Conservation (phyloP, 1,140 invertebrate genomes). For the Hylaeus anthracinus region DNA sequence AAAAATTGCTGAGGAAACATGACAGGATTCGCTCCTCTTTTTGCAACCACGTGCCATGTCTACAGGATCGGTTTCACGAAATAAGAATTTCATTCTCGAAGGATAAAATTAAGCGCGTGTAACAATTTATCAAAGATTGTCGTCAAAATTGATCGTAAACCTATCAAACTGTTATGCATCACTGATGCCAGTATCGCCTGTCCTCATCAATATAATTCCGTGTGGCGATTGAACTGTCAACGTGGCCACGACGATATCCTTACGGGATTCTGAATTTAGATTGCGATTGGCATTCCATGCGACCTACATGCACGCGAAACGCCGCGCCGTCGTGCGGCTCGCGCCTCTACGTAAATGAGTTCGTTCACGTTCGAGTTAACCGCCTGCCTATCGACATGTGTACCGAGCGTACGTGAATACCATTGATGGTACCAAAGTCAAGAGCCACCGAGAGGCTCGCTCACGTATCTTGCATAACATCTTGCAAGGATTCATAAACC, state of each 20-base stretch:
- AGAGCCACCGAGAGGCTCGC: conserved; percentile 24
- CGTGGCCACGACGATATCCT: not conserved
- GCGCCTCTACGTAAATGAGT: conserved; percentile 40
- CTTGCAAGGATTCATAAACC: conserved; percentile 42
- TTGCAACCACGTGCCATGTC: too few species aligned
- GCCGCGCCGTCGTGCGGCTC: not conserved
- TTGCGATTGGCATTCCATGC: conserved; percentile 6
- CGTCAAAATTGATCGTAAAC: too few species aligned
- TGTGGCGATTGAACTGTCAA: not conserved
- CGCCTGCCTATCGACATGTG: conserved; percentile 22
- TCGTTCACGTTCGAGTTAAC: conserved; percentile 37
- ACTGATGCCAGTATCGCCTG: too few species aligned
- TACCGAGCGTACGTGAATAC: conserved; percentile 34
- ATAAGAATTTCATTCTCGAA: too few species aligned
- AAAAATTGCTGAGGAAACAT: too few species aligned
- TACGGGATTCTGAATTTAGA: conserved; percentile 12
- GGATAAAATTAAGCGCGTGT: too few species aligned
- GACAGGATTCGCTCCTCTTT: too few species aligned
- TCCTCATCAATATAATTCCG: not conserved
- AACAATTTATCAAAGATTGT: too few species aligned
- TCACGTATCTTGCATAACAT: conserved; percentile 33
- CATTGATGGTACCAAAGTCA: conserved; percentile 40
- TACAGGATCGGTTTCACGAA: too few species aligned
- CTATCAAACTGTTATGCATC: not conserved
- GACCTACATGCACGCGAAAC: conserved; percentile 24